Conservation (phyloP, 2,113 vertebrate species). For the Microcebus lehilahytsara region DNA sequence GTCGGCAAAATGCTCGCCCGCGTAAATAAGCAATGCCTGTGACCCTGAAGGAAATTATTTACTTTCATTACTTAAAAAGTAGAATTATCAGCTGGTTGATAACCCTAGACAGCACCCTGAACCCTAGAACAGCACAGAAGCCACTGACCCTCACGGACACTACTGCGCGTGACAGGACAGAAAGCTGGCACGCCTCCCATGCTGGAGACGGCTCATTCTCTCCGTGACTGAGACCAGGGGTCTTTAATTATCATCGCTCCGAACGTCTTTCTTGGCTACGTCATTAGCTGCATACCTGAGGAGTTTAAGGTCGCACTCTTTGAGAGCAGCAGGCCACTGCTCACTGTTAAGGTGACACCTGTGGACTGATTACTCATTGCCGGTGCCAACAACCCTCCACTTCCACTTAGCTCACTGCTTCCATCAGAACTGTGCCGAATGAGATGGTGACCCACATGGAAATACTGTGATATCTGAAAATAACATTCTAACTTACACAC, state of each 20-base stretch:
- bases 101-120: not conserved
- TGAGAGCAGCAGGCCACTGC: conserved; percentile 91
- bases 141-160: not conserved
- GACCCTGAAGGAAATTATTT: too few species aligned
- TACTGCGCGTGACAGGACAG: not conserved
- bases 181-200: not conserved
- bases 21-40: too few species aligned
- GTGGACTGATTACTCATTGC: conserved; percentile 81
- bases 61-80: not conserved
- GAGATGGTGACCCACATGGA: conserved; percentile 89
- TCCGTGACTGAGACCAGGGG: not conserved
- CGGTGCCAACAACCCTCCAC: conserved; percentile 85
- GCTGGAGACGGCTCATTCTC: too few species aligned
- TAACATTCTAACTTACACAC: rapidly evolving
- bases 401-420: conserved; percentile 85
- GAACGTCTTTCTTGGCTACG: not conserved
- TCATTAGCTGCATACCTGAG: conserved; percentile 53
- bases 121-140: not conserved
- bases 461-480: conserved; percentile 24
- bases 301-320: conserved; percentile 82
- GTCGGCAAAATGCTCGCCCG: rapidly evolving
- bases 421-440: conserved; percentile 84
- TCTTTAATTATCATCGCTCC: not conserved
- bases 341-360: conserved; percentile 87
- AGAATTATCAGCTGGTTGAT: not conserved